Base-by-base conservation (phyloP, 2,888 invertebrate species). In the Adineta ricciae region DNA sequence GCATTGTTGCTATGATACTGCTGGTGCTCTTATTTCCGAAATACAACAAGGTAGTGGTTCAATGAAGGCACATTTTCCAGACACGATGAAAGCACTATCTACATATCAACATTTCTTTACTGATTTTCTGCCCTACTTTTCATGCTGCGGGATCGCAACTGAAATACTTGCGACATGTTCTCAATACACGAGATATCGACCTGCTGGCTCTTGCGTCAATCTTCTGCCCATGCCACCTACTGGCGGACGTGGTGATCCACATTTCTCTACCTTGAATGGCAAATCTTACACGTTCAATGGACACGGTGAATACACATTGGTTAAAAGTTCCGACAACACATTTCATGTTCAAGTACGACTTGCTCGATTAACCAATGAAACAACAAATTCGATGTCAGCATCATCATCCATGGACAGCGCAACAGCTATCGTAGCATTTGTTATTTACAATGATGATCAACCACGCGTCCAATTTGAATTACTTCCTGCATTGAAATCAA, bases 261-360 rank as follows among this genome's bases (percentile, higher is more conserved):
- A 88, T 83, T 85, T 88, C 21, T 41, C 84, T 9, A 87, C 87
- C 0, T 82, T 88, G 21, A 88, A 88, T 86, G 87, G 86, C 8
- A 32, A 86, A 19, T n/a, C 38, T 2, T 88, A 87, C 82, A 87
- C 88, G 19, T 88, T 88, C 86, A 88, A 88, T 85, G 88, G 88
- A 3, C 86, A 84, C 38, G 88, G 88, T n/a, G 88, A 88, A 86
- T 88, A 85, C 84, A 73, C 86, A 19, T 86, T 88, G 27, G 32
- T 85, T 3, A 46, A 64, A n/a, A 54, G 86, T 7, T 83, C 64
- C 19, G 85, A 83, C 24, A 19, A 83, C 3, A 38, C 52, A 19
- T 87, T 88, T 83, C 86, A 85, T 32, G 52, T 87, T 16, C 87
- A 88, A 85, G 86, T 84, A 27, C 84, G 87, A 32, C 72, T 86